Conservation (phyloP, 2,113 vertebrate species). For the Ageneiosus marmoratus region DNA sequence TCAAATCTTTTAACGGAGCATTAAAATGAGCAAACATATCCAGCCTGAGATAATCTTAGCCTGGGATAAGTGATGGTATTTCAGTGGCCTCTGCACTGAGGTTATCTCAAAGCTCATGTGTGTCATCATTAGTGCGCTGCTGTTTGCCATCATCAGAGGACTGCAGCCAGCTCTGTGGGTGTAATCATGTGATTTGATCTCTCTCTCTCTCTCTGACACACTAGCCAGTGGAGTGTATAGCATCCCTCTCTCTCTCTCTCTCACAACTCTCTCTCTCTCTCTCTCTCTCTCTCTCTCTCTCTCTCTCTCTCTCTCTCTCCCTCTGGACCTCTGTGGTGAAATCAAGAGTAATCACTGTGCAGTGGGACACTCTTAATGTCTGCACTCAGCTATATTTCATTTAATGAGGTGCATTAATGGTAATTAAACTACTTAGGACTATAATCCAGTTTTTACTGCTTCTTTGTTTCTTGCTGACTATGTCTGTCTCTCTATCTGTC, state of each 20-base stretch:
- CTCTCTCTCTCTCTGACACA: conserved; percentile 63
- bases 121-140: conserved; percentile 69
- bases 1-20: not conserved
- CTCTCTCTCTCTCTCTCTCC: not conserved
- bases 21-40: conserved; percentile 19
- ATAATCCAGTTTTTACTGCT: conserved; percentile 77
- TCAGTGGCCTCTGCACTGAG: conserved; percentile 72
- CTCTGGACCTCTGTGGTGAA: conserved; percentile 69
- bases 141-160: conserved; percentile 68
- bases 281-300: conserved; percentile 3
- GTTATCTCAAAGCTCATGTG: conserved; percentile 63
- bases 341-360: conserved; percentile 77
- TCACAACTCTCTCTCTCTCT: not conserved
- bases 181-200: conserved; percentile 82
- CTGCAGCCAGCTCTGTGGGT: conserved; percentile 69
- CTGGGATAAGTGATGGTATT: conserved; percentile 72
- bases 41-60: conserved; percentile 67
- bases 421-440: conserved; percentile 80
- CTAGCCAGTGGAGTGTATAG: conserved; percentile 75
- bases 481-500: conserved; percentile 23
- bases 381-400: conserved; percentile 75
- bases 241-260: conserved; percentile 59
- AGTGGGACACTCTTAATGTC: conserved; percentile 74
- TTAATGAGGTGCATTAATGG: conserved; percentile 80
- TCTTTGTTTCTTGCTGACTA: conserved; percentile 48